phyloP scores from a whole-genome alignment of 2,113 vertebrate species.

The Elephantulus edwardii region DNA sequence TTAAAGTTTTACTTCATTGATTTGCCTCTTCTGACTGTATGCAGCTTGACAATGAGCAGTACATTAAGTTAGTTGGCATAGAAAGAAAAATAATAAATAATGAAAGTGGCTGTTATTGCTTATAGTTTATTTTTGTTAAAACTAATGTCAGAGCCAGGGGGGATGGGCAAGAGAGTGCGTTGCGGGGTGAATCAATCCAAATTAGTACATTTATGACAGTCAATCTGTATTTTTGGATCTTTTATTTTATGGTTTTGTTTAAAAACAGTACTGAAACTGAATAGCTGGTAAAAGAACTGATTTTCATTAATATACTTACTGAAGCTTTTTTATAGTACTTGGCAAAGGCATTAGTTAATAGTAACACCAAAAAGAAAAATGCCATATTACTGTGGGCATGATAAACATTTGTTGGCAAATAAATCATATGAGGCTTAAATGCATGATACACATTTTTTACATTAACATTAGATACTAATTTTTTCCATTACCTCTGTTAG shows the following conservation, averaged over 20 bases:
- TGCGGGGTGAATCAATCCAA: conserved; percentile 32
- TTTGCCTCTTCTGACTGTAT: conserved; percentile 75
- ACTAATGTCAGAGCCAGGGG: conserved; percentile 68
- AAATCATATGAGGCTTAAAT: conserved; percentile 70
- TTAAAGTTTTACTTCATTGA: conserved; percentile 52
- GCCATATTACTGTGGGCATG: conserved; percentile 63
- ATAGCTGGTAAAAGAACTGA: conserved; percentile 25
- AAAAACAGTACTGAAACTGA: conserved; percentile 47
- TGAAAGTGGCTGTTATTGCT: conserved; percentile 84
- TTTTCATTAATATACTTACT: conserved; percentile 58
- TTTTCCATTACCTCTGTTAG: conserved; percentile 79
- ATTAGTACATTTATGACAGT: conserved; percentile 66
- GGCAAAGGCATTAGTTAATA: conserved; percentile 59
- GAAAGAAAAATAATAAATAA: conserved; percentile 90
- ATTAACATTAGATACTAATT: conserved; percentile 77
- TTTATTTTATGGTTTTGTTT: conserved; percentile 69
- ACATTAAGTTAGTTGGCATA: conserved; percentile 86
- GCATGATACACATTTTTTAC: conserved; percentile 64
- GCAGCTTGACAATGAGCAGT: conserved; percentile 87
- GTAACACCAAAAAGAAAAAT: conserved; percentile 36
- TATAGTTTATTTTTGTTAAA: conserved; percentile 74
- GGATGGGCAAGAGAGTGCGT: background rate
- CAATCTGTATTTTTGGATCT: conserved; percentile 4
- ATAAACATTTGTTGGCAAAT: conserved; percentile 64
- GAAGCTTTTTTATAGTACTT: conserved; percentile 57